These are phyloP conservation scores for Macrosiphum euphorbiae DNA, from an alignment of 2,888 invertebrate genomes.

Conservation along the genomic window DNA sequence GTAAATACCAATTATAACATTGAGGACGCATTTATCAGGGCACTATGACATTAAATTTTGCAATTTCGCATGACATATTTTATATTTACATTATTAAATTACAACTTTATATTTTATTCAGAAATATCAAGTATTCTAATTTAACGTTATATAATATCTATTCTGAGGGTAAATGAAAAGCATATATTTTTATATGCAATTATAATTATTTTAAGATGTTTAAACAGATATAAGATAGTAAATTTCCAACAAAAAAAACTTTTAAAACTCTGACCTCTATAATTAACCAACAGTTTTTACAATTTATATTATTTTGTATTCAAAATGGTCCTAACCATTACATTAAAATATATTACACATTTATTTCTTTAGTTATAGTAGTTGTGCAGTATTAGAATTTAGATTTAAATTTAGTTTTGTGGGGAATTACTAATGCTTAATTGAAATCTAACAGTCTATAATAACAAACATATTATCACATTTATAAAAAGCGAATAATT, in stretches of 20 bases:
- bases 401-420: not conserved
- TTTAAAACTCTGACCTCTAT: not conserved
- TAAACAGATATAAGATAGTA: not conserved
- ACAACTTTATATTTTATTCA: not conserved
- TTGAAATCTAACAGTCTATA: slow-evolving; percentile 56
- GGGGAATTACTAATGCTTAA: not conserved
- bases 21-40: not conserved
- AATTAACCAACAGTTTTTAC: not conserved
- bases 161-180: not conserved
- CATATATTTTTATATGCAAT: not conserved
- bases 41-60: not conserved
- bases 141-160: slow-evolving; percentile 5
- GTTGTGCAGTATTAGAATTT: not conserved
- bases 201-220: not conserved
- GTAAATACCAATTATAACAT: not conserved
- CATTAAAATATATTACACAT: not conserved
- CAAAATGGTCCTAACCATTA: not conserved
- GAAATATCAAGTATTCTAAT: not conserved
- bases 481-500: slow-evolving; percentile 48
- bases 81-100: slow-evolving; percentile 14
- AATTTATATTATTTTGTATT: not conserved
- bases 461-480: slow-evolving; percentile 51
- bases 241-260: not conserved
- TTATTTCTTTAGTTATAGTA: not conserved
- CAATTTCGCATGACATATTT: not conserved